phyloP scores from a whole-genome alignment of 2,797 vertebrate species.

The Serranus cabrilla region DNA sequence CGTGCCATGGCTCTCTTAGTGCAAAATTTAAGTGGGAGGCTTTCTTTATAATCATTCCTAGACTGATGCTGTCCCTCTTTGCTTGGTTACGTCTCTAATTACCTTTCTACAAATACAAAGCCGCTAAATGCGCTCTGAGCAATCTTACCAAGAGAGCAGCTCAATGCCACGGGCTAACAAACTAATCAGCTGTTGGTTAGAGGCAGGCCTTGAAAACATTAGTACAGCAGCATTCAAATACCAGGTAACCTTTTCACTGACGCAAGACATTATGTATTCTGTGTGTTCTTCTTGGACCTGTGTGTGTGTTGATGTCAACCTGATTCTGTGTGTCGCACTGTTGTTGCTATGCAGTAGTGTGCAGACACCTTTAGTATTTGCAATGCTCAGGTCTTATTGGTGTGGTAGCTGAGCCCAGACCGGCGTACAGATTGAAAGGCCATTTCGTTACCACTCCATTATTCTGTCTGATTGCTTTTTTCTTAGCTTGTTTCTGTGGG shows the following conservation, averaged over 20 bases:
- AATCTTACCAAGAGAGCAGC: conserved; percentile 23
- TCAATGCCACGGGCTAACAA: conserved; percentile 36
- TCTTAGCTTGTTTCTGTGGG: conserved; percentile 50
- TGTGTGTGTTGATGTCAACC: conserved; percentile 10
- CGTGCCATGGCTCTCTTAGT: conserved; percentile 13
- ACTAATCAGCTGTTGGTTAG: conserved; percentile 27
- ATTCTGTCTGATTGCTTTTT: conserved; percentile 60
- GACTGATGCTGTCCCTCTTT: conserved; percentile 19
- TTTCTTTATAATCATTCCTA: conserved; percentile 14
- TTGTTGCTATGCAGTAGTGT: conserved; percentile 15
- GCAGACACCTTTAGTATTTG: not conserved
- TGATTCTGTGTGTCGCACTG: conserved; percentile 11
- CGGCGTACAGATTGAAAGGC: conserved; percentile 52
- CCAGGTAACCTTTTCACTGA: conserved; percentile 13
- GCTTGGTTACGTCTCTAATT: conserved; percentile 21
- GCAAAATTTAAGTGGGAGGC: conserved; percentile 14
- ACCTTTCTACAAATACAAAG: conserved; percentile 18
- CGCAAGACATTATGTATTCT: conserved; percentile 6
- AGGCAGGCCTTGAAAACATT: not conserved
- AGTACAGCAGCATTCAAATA: conserved; percentile 16
- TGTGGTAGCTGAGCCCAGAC: conserved; percentile 20
- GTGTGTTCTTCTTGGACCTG: conserved; percentile 3
- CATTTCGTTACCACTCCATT: conserved; percentile 55
- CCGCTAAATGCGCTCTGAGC: conserved; percentile 4
- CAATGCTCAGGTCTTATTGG: conserved; percentile 17